Base-by-base conservation (phyloP, 2,888 invertebrate genomes). In the Xanthorhoe spadicearia region DNA sequence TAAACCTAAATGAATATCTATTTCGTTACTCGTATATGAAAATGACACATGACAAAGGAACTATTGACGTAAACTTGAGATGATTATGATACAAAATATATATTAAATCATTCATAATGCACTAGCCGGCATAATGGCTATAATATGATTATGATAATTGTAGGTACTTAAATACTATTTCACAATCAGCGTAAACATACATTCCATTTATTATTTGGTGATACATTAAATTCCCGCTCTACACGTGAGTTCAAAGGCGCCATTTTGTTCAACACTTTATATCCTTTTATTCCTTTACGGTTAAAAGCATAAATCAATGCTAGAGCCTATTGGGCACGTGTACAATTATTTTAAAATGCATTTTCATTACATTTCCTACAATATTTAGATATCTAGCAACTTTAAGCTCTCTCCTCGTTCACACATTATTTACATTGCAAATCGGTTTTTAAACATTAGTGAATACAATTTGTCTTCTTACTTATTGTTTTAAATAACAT, bases 41-140 rank as follows among this genome's bases (percentile, higher is more conserved):
- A 86, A 93, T 93, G 93, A 93, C 93, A 93, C 93, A 91, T 92
- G 85, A 89, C 83, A 91, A 89, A 93, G 93, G 93, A 93, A 93
- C 93, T 92, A 89, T 93, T 90, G 93, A 90, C 87, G 82, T 86
- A 82, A 85, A 91, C 87, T 90, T 88, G 90, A 90, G 88, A 90
- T 90, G 89, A 83, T 83, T 50, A 52, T 61, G 61, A 68, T 68
- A 65, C 58, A 59, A 51, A 59, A 23, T 43, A 57, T 15, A 50
- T 38, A 50, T 64, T 61, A 68, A 43, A 13, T 43, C 82, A 85
- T 84, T 73, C 79, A 81, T 81, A 85, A 83, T 83, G 83, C 82
- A 78, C 85, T 83, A 89, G 84, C 84, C 63, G 67, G 48, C 48
- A 84, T 85, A 86, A 88, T 87, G 87, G 88, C 90, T 89, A 84